Evolutionary conservation across 2,797 vertebrate species (phyloP).

Genomic region (Crocodylus rhombifer): DNA sequence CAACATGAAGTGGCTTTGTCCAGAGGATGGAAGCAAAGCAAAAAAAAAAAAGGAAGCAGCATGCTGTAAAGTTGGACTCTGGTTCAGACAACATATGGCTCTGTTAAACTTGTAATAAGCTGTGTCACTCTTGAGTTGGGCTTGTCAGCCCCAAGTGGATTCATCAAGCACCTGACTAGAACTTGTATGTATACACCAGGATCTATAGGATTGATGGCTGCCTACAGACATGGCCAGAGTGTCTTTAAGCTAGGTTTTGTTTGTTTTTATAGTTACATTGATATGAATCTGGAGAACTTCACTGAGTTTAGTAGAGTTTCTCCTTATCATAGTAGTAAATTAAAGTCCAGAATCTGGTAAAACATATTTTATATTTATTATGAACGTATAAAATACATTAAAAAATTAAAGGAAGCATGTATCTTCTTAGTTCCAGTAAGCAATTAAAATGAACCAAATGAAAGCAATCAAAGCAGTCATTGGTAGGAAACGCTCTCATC

Average conservation of each 20-base stretch:
- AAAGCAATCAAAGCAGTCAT: slow-evolving; percentile 2
- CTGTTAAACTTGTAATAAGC: too few relatives aligned
- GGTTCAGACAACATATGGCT: too few relatives aligned
- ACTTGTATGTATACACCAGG: too few relatives aligned
- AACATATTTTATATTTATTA: background rate
- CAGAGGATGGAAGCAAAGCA: too few relatives aligned
- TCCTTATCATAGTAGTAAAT: background rate
- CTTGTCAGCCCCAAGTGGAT: too few relatives aligned
- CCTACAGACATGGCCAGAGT: too few relatives aligned
- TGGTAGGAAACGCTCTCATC: slow-evolving; percentile 27
- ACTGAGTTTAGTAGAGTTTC: background rate
- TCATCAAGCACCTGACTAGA: too few relatives aligned
- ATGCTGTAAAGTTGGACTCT: too few relatives aligned
- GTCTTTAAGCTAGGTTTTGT: background rate
- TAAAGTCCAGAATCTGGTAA: background rate
- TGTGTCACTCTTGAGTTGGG: too few relatives aligned
- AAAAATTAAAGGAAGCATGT: background rate
- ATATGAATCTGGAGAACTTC: background rate
- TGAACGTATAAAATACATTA: background rate
- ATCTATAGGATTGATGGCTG: too few relatives aligned
- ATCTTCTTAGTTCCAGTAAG: slow-evolving; percentile 2
- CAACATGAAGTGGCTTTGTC: too few relatives aligned
- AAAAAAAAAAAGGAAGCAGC: too few relatives aligned
- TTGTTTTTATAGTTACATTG: background rate
- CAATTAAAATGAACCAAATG: slow-evolving; percentile 23